phyloP scores from a whole-genome alignment of 1,140 invertebrate species.

The Drosophila tropicalis region DNA sequence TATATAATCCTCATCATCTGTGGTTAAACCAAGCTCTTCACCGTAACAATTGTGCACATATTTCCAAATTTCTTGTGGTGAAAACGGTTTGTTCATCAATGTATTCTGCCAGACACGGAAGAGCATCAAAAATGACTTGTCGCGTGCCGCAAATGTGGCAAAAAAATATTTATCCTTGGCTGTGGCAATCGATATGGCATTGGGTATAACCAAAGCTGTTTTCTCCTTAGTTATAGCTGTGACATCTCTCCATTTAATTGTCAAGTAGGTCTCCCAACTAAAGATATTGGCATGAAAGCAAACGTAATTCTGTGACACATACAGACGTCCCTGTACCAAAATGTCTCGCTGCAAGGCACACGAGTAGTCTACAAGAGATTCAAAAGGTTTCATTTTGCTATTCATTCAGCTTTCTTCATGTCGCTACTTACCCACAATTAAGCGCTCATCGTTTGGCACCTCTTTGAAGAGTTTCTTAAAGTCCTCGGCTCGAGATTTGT shows the following conservation, averaged over 20 bases:
- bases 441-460: conserved; percentile 93
- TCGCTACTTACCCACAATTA: conserved; percentile 92
- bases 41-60: conserved; percentile 95
- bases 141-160: conserved; percentile 94
- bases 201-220: conserved; percentile 96
- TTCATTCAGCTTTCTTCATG: neutral
- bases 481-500: conserved; percentile 95
- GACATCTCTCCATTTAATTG: conserved; percentile 94
- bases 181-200: conserved; percentile 95
- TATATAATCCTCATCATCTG: conserved; percentile 95
- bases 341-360: conserved; percentile 98
- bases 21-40: conserved; percentile 95
- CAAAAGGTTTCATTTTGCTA: neutral
- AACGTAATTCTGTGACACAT: conserved; percentile 96
- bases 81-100: conserved; percentile 94
- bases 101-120: conserved; percentile 98
- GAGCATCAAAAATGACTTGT: conserved; percentile 97
- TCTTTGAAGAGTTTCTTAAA: conserved; percentile 97
- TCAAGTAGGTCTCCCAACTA: conserved; percentile 94
- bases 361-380: conserved; percentile 91
- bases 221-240: conserved; percentile 95
- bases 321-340: conserved; percentile 94
- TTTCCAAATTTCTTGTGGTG: conserved; percentile 94
- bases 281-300: conserved; percentile 98
- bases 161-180: conserved; percentile 95